These are phyloP conservation scores for Toxotes lorentzi DNA, from an alignment of 2,797 vertebrate species.

Conservation along the genomic window DNA sequence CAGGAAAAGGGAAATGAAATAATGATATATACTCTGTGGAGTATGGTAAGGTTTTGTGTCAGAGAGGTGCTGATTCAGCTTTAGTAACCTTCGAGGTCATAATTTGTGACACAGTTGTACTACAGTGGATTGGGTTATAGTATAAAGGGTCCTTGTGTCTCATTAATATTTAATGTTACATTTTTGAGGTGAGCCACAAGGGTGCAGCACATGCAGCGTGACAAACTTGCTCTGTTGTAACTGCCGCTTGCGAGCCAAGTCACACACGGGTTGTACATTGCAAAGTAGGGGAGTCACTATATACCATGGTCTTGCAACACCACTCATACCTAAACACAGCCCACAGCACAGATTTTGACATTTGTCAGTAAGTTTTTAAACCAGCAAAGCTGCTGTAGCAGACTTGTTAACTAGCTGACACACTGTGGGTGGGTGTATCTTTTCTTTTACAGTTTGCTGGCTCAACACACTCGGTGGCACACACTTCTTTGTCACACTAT, in stretches of 20 bases:
- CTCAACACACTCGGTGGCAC: neutral
- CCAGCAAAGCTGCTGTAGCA: neutral
- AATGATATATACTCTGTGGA: neutral
- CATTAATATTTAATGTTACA: slow-evolving; percentile 23
- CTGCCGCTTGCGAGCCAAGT: neutral
- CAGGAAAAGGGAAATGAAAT: neutral
- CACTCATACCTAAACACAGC: neutral
- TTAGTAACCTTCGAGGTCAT: neutral
- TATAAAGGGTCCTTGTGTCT: neutral
- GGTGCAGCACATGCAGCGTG: neutral
- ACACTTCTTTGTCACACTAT: neutral
- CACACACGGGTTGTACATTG: neutral
- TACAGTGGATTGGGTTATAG: neutral
- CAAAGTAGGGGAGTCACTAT: neutral
- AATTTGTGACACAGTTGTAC: neutral
- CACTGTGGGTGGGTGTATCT: neutral
- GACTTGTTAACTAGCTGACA: neutral
- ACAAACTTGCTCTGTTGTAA: slow-evolving; percentile 1
- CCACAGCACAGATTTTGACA: slow-evolving; percentile 5
- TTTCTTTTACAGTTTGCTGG: neutral
- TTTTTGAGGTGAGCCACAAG: slow-evolving; percentile 25
- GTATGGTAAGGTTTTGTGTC: neutral
- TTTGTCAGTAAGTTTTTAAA: neutral
- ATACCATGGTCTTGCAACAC: neutral
- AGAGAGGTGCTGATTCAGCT: neutral